Evolutionary conservation across 2,888 invertebrate species (phyloP).

Genomic region (Microplitis manilae): DNA sequence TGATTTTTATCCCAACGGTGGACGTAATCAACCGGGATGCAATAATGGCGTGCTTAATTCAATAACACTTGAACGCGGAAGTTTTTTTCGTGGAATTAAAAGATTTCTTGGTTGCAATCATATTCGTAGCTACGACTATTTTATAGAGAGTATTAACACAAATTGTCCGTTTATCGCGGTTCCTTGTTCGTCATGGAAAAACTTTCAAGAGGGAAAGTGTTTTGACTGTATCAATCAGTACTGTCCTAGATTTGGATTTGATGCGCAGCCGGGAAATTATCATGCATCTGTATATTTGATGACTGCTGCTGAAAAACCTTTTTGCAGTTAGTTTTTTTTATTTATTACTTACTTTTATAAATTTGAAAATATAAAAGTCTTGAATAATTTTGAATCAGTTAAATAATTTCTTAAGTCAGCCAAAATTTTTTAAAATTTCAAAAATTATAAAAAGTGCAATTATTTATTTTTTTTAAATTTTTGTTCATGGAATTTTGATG

Average conservation of each 20-base stretch:
- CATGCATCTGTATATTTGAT: conserved; percentile 78
- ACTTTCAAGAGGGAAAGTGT: conserved; percentile 81
- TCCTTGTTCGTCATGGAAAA: conserved; percentile 85
- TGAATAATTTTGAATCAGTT: no score
- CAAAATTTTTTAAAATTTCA: no score
- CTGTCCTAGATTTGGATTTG: conserved; percentile 81
- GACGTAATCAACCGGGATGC: conserved; percentile 84
- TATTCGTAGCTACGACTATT: conserved; percentile 86
- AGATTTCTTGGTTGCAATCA: conserved; percentile 90
- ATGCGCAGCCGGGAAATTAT: conserved; percentile 71
- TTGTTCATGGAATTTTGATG: no score
- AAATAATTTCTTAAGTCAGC: no score
- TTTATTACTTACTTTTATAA: no score
- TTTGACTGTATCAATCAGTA: conserved; percentile 79
- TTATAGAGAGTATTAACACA: conserved; percentile 86
- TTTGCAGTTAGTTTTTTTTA: conserved; percentile 79
- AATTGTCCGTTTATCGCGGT: conserved; percentile 85
- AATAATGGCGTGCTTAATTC: conserved; percentile 77
- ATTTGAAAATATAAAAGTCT: no score
- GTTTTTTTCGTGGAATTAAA: conserved; percentile 78
- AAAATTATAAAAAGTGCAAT: no score
- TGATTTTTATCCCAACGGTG: conserved; percentile 94
- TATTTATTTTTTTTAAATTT: no score
- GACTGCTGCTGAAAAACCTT: conserved; percentile 81
- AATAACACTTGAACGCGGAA: conserved; percentile 77